These are phyloP conservation scores for Troides helena DNA, from an alignment of 2,888 invertebrate species.

Conservation along the genomic window DNA sequence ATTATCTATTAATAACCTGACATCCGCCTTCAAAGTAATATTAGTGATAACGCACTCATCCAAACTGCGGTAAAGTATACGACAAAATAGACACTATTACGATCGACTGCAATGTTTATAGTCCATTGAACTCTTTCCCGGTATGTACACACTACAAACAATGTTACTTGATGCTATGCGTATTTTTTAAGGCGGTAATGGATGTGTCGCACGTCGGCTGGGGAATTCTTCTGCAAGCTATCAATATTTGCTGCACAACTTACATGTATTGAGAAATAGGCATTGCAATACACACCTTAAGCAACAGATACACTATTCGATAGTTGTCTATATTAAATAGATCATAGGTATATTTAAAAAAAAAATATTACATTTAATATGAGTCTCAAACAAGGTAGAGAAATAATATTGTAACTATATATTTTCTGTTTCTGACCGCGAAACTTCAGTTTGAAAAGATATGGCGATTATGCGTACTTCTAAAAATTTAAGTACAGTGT, in stretches of 20 bases:
- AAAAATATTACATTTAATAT: too few relatives aligned
- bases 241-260: not conserved
- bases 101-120: not conserved
- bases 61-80: not conserved
- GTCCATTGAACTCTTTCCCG: conserved; percentile 1
- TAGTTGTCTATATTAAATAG: too few relatives aligned
- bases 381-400: too few relatives aligned
- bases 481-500: too few relatives aligned
- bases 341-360: too few relatives aligned
- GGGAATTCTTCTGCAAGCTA: not conserved
- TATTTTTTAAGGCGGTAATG: not conserved
- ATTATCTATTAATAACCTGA: conserved; percentile 11
- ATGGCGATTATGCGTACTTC: too few relatives aligned
- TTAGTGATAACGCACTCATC: conserved; percentile 16
- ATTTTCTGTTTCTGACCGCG: too few relatives aligned
- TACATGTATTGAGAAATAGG: not conserved
- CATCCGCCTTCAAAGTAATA: conserved; percentile 17
- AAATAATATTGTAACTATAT: too few relatives aligned
- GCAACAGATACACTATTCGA: too few relatives aligned
- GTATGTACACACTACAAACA: not conserved
- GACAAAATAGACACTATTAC: conserved; percentile 7
- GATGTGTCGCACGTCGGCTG: not conserved
- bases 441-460: too few relatives aligned
- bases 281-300: too few relatives aligned
- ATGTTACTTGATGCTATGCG: not conserved